These are phyloP conservation scores for Zele albiditarsus DNA, from an alignment of 2,888 invertebrate genomes.

Conservation along the genomic window DNA sequence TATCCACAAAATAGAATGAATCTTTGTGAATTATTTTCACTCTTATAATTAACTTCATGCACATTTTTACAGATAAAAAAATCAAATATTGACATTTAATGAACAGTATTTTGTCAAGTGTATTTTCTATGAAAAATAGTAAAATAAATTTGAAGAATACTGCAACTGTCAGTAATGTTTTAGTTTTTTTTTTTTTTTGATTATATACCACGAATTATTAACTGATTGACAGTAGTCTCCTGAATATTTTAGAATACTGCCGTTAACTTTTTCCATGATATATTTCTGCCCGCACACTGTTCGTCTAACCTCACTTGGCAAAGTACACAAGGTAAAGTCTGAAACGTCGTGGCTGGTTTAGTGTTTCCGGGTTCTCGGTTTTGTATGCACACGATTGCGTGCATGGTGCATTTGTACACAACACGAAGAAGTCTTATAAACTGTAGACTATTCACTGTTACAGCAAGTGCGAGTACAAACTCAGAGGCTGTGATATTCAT, in stretches of 20 bases:
- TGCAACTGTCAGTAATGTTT: too few species aligned
- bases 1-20: too few species aligned
- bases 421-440: background rate
- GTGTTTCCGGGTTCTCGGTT: slow-evolving; percentile 45
- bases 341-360: slow-evolving; percentile 50
- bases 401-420: slow-evolving; percentile 25
- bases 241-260: slow-evolving; percentile 42
- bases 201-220: slow-evolving; percentile 3
- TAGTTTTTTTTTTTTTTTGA: background rate
- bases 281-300: slow-evolving; percentile 28
- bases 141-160: too few species aligned
- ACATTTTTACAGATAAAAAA: too few species aligned
- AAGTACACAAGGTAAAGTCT: slow-evolving; percentile 52
- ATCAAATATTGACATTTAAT: too few species aligned
- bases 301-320: slow-evolving; percentile 49
- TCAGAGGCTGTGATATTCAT: background rate
- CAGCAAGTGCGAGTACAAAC: background rate
- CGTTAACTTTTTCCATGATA: slow-evolving; percentile 1
- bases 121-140: too few species aligned
- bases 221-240: slow-evolving; percentile 11
- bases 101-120: too few species aligned
- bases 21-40: too few species aligned
- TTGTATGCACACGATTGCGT: slow-evolving; percentile 40
- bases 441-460: background rate
- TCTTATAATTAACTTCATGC: too few species aligned